Evolutionary conservation across 2,797 vertebrate species (phyloP).

Genomic region (Trachurus trachurus): DNA sequence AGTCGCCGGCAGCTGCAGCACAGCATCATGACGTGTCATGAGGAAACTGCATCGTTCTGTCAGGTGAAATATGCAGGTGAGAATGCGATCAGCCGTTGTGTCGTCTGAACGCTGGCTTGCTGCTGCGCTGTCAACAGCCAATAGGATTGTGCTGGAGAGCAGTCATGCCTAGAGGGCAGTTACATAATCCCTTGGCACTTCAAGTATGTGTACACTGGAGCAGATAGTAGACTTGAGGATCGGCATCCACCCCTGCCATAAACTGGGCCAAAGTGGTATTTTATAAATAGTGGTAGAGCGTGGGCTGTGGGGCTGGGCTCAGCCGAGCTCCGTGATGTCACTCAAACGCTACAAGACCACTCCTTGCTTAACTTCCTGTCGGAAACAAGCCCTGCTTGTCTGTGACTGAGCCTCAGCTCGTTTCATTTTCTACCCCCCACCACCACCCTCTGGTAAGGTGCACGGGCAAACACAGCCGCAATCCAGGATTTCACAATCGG

Average conservation of each 20-base stretch:
- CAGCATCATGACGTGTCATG: slow-evolving; percentile 42
- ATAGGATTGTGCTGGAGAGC: slow-evolving; percentile 59
- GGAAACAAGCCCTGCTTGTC: slow-evolving; percentile 85
- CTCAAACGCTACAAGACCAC: slow-evolving; percentile 79
- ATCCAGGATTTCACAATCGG: slow-evolving; percentile 67
- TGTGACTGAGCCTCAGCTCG: slow-evolving; percentile 60
- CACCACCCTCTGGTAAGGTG: slow-evolving; percentile 36
- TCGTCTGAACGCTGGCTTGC: slow-evolving; percentile 55
- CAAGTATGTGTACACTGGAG: slow-evolving; percentile 77
- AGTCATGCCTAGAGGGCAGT: slow-evolving; percentile 76
- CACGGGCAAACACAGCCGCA: slow-evolving; percentile 20
- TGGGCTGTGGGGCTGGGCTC: slow-evolving; percentile 82
- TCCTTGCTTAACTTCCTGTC: slow-evolving; percentile 87
- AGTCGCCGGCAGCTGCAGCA: slow-evolving; percentile 18
- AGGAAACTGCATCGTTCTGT: slow-evolving; percentile 43
- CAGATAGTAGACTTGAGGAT: slow-evolving; percentile 80
- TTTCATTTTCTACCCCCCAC: slow-evolving; percentile 51
- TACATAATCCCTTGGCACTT: slow-evolving; percentile 81
- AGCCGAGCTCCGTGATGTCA: slow-evolving; percentile 80
- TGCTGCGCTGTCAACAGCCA: slow-evolving; percentile 68
- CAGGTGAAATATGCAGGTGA: slow-evolving; percentile 55
- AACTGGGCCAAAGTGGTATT: slow-evolving; percentile 83
- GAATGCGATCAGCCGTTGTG: slow-evolving; percentile 54
- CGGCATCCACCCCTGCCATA: slow-evolving; percentile 78
- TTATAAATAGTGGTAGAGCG: slow-evolving; percentile 85